These are phyloP conservation scores for Pycnonotus jocosus DNA, from an alignment of 2,113 vertebrate genomes.

Conservation along the genomic window DNA sequence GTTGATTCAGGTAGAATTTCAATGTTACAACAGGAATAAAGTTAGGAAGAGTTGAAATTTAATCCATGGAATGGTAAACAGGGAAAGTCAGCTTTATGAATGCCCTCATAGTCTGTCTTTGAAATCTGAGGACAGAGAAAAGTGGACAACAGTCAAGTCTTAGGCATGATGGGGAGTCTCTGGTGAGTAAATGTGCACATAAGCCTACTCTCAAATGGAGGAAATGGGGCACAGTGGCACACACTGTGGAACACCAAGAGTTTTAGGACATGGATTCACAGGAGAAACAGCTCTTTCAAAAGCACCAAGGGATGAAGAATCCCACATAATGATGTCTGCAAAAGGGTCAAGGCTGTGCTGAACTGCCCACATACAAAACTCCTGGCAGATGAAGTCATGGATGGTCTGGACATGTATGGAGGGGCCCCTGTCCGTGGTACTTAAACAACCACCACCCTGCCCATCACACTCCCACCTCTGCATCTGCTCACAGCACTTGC, in stretches of 20 bases:
- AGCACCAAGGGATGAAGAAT: background rate
- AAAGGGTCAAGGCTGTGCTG: background rate
- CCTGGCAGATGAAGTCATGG: background rate
- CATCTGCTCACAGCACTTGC: background rate
- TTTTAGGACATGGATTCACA: background rate
- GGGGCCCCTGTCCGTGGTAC: constrained; percentile 40
- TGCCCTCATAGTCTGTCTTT: background rate
- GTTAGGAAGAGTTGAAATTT: background rate
- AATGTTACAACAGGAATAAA: background rate
- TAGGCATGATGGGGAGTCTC: background rate
- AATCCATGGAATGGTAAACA: background rate
- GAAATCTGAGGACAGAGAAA: background rate
- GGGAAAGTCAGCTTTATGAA: background rate
- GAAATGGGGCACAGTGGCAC: background rate
- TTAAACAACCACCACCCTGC: background rate
- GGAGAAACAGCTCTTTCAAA: background rate
- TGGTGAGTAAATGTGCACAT: background rate
- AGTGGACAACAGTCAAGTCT: background rate
- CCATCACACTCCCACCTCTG: background rate
- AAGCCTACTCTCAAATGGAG: background rate
- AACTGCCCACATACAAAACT: background rate
- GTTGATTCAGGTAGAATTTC: background rate
- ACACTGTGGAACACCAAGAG: background rate
- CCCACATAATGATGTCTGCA: background rate
- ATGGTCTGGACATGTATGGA: accelerated